These are phyloP conservation scores for Oscheius onirici DNA, from an alignment of 2,888 invertebrate species.

Conservation along the genomic window DNA sequence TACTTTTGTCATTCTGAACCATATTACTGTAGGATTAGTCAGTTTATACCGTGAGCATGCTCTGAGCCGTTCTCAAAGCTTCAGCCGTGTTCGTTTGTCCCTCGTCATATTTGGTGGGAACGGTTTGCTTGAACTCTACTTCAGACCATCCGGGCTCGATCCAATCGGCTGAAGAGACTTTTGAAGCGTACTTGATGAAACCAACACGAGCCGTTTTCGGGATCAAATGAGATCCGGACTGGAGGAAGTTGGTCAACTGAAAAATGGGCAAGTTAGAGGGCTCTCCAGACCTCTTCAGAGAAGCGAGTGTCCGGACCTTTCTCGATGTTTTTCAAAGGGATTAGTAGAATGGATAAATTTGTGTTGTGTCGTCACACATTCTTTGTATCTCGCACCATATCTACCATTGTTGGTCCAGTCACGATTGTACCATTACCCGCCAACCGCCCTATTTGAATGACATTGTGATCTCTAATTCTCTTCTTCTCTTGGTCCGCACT, in stretches of 20 bases:
- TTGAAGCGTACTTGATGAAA: conserved; percentile 2
- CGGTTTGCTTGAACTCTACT: conserved; percentile 6
- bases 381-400: no score
- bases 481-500: no score
- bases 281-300: no score
- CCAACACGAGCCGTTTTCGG: conserved; percentile 6
- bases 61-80: not conserved
- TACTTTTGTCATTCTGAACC: not conserved
- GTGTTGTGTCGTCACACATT: no score
- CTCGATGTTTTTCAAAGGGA: no score
- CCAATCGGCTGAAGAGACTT: not conserved
- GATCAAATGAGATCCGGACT: not conserved
- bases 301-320: no score
- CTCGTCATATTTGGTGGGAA: conserved; percentile 1
- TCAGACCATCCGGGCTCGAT: not conserved
- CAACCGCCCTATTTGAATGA: no score
- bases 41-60: not conserved
- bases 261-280: no score
- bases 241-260: not conserved
- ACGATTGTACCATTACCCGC: no score
- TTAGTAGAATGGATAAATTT: no score
- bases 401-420: no score
- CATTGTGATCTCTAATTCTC: no score
- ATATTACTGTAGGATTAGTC: not conserved
- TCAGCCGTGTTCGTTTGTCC: conserved; percentile 7